Conservation (phyloP, 2,888 invertebrate species). For the Elysia crispata region DNA sequence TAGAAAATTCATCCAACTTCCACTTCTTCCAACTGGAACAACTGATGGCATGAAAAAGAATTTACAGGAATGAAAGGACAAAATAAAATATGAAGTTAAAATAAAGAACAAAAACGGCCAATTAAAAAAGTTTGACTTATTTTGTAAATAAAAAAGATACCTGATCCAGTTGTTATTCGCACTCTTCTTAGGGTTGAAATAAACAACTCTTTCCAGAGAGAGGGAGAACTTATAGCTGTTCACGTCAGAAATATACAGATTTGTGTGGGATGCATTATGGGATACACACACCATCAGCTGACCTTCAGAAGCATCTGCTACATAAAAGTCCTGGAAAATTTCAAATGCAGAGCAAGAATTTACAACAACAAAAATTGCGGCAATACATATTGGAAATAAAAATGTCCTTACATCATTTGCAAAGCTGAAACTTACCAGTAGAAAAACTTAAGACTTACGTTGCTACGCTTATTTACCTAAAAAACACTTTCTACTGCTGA, state of each 20-base stretch:
- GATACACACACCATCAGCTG: conserved; percentile 87
- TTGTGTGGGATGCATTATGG: conserved; percentile 86
- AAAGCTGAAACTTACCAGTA: too few relatives aligned
- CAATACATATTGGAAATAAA: too few relatives aligned
- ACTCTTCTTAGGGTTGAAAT: conserved; percentile 82
- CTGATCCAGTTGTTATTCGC: conserved; percentile 88
- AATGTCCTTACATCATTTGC: too few relatives aligned
- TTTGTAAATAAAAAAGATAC: conserved; percentile 79
- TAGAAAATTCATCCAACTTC: too few relatives aligned
- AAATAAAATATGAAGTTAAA: not conserved
- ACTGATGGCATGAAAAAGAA: too few relatives aligned
- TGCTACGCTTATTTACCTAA: too few relatives aligned
- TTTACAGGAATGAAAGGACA: not conserved
- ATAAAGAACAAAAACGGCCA: not conserved
- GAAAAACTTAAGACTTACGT: too few relatives aligned
- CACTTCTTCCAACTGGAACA: too few relatives aligned
- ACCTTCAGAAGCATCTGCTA: conserved; percentile 89
- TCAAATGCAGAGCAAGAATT: too few relatives aligned
- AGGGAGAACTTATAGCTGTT: conserved; percentile 85
- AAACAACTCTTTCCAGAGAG: conserved; percentile 88
- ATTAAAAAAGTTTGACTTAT: not conserved
- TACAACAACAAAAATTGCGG: too few relatives aligned
- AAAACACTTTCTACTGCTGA: too few relatives aligned
- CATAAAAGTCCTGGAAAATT: conserved; percentile 87
- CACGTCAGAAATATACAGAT: conserved; percentile 89